Conservation (phyloP, 2,797 vertebrate genomes). For the Meda fulgida region DNA sequence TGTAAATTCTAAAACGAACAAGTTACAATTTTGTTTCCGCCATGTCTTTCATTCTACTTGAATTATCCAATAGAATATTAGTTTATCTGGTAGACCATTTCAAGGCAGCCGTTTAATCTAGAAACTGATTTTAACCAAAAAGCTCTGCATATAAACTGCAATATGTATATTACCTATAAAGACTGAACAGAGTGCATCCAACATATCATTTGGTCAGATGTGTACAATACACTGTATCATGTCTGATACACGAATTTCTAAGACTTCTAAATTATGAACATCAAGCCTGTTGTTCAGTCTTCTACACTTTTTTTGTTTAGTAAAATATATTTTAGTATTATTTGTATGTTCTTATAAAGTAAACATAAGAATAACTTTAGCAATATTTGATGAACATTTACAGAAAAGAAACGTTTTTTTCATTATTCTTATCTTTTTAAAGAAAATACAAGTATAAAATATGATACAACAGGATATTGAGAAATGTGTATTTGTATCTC, state of each 20-base stretch:
- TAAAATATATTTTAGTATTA: not conserved
- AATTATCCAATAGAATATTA: not conserved
- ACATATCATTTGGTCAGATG: not conserved
- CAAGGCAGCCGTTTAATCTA: not conserved
- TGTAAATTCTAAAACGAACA: not conserved
- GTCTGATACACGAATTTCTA: not conserved
- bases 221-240: not conserved
- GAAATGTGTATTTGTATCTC: not conserved
- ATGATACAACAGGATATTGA: not conserved
- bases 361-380: not conserved
- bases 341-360: not conserved
- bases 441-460: not conserved
- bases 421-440: not conserved
- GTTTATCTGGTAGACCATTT: not conserved
- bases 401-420: not conserved
- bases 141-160: not conserved
- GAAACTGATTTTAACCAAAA: not conserved
- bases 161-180: not conserved
- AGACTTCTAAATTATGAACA: not conserved
- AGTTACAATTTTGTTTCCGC: not conserved
- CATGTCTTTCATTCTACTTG: not conserved
- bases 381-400: not conserved
- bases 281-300: not conserved
- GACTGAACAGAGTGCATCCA: not conserved
- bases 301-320: not conserved